These are phyloP conservation scores for Reticulitermes speratus DNA, from an alignment of 1,140 invertebrate genomes.

Conservation along the genomic window DNA sequence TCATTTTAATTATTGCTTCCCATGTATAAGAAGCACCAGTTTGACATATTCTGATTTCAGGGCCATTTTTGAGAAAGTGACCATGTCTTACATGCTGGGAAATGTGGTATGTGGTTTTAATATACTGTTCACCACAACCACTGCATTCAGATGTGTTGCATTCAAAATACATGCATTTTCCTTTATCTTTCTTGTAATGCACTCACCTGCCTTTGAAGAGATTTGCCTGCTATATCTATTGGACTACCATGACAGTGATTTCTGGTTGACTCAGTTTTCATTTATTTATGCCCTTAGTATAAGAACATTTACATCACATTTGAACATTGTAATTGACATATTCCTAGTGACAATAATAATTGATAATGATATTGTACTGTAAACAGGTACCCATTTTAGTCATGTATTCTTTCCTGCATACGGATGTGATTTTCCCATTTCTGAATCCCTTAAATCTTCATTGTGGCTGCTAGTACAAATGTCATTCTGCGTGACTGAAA, in stretches of 20 bases:
- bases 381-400: not conserved
- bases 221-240: not conserved
- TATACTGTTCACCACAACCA: not conserved
- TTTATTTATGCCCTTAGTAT: not conserved
- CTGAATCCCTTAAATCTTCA: not conserved
- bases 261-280: not conserved
- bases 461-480: not conserved
- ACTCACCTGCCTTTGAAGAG: not conserved
- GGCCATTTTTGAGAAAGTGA: too few relatives aligned
- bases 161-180: not conserved
- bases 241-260: not conserved
- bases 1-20: too few relatives aligned
- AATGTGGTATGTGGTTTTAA: not conserved
- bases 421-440: not conserved
- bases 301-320: not conserved
- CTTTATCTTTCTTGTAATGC: not conserved
- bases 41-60: too few relatives aligned
- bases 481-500: not conserved
- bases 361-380: not conserved
- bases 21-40: too few relatives aligned
- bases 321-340: not conserved
- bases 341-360: not conserved
- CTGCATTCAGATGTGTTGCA: not conserved
- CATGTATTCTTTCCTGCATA: not conserved
- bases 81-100: too few relatives aligned